These are phyloP conservation scores for Rhorus exstirpatorius DNA, from an alignment of 2,888 invertebrate genomes.

Conservation along the genomic window DNA sequence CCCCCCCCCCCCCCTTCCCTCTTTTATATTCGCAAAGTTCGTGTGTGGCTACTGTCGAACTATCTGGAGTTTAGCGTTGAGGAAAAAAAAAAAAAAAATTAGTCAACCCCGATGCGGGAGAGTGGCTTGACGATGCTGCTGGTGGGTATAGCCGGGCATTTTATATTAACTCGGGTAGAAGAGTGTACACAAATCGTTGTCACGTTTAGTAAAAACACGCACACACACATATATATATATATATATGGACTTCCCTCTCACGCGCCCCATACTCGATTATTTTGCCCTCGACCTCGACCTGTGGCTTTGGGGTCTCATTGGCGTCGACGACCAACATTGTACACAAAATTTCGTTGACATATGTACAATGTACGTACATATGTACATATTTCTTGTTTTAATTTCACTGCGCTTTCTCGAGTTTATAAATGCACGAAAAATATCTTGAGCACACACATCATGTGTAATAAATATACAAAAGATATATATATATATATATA, in stretches of 20 bases:
- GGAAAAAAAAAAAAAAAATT: slow-evolving; percentile 30
- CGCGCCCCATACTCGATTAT: slow-evolving; percentile 70
- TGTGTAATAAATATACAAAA: too few species aligned
- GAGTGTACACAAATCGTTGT: slow-evolving; percentile 36
- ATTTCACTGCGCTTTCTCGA: too few species aligned
- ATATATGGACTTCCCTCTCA: slow-evolving; percentile 53
- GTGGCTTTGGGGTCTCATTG: slow-evolving; percentile 65
- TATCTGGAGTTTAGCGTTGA: not conserved
- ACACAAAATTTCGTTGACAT: slow-evolving; percentile 47
- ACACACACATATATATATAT: not conserved
- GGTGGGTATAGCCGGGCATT: slow-evolving; percentile 3
- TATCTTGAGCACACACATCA: too few species aligned
- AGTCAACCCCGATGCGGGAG: slow-evolving; percentile 51
- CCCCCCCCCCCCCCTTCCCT: not conserved
- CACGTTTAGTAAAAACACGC: not conserved
- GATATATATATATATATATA: too few species aligned
- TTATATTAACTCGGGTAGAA: slow-evolving; percentile 32
- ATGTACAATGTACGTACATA: not conserved
- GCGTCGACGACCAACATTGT: slow-evolving; percentile 62
- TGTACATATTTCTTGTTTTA: not conserved
- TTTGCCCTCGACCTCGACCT: slow-evolving; percentile 73
- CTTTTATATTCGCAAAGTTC: not conserved
- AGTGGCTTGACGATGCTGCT: slow-evolving; percentile 4
- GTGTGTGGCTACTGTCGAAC: not conserved
- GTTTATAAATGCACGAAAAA: not conserved